Base-by-base conservation (phyloP, 2,113 vertebrate species). In the Rhinoderma darwinii region DNA sequence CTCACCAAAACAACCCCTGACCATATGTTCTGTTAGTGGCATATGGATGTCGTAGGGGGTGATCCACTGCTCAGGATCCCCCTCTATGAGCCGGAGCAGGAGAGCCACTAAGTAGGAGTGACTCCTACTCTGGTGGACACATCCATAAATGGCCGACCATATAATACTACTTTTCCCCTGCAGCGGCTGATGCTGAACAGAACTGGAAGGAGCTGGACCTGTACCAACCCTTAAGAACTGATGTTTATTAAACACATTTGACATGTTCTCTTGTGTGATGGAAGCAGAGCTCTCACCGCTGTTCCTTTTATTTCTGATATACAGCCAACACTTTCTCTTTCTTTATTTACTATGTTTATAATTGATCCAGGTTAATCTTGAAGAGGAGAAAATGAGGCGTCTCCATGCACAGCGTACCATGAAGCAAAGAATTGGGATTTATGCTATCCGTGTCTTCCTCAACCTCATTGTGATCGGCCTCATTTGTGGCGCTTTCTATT, bases 291-390 rank as follows among this genome's bases (percentile, higher is more conserved):
- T 56, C 54, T 4, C 14, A 47, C 54, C 20, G 8, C 22, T 56
- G 20, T 25, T 20, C 25, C 18, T 25, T 56, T n/a, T 27, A 27
- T 27, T 61, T 61, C 5, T 61, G 9, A 61, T 61, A 63, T 27
- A 10, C 32, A 37, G 32, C 32, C 32, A 14, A 37, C 27, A 43
- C n/a, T 78, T 14, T n/a, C 61, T 81, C 61, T 30, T 84, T 72
- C 70, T n/a, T 74, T 17, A 35, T 37, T 43, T 18, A 18, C 39
- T 25, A 35, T 80, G 22, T 0, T 5, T 43, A n/a, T 82, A n/a
- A 15, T 50, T 51, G 0, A 63, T 39, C 35, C 89, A 98, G 97
- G 91, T 97, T 91, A 96, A 97, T 54, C 92, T 98, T 78, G 96
- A 97, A 89, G 96, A 98, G 86, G 93, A 95, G 2, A 84, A n/a